Base-by-base conservation (phyloP, 2,797 vertebrate species). In the Emys orbicularis region DNA sequence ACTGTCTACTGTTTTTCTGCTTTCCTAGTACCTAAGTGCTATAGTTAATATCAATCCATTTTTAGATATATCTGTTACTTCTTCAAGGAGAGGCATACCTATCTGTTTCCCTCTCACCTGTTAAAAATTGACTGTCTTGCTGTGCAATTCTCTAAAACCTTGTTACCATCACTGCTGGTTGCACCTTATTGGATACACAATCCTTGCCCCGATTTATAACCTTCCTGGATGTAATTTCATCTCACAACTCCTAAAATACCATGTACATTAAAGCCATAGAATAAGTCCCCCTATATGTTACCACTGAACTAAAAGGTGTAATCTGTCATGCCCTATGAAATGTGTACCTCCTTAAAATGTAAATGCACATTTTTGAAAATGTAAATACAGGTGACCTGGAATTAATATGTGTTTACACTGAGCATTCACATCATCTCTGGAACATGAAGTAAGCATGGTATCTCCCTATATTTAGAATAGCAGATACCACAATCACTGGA, bases 341-440 rank as follows among this genome's bases (percentile, higher is more conserved):
- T 27, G 47, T 65, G 47, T 85, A 47, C 54, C 4, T 49, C 85
- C 74, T 65, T n/a, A 61, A 81, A 81, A 44, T 85, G 41, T 82
- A 83, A 92, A 85, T 89, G 77, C 83, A 89, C 34, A 65, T 92
- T 85, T 81, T 89, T 91, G 59, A 89, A 91, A 94, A 86, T 89
- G 50, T 83, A 82, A 81, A 89, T 82, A 92, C 84, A 89, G 85
- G 86, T 56, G 54, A 89, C 74, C 49, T 65, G 82, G 79, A 92
- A 81, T 83, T 23, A 80, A 72, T 72, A 31, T 82, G 31, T 86
- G 65, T 47, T 94, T 91, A 82, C 25, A 53, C 41, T 79, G 57
- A 54, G 47, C 47, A 83, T 83, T 88, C 81, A 81, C 76, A 77
- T 79, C 54, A 83, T 82, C 72, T 80, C 56, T 52, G 83, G 80